These are phyloP conservation scores for Ormia ochracea DNA, from an alignment of 2,888 invertebrate genomes.

Conservation along the genomic window DNA sequence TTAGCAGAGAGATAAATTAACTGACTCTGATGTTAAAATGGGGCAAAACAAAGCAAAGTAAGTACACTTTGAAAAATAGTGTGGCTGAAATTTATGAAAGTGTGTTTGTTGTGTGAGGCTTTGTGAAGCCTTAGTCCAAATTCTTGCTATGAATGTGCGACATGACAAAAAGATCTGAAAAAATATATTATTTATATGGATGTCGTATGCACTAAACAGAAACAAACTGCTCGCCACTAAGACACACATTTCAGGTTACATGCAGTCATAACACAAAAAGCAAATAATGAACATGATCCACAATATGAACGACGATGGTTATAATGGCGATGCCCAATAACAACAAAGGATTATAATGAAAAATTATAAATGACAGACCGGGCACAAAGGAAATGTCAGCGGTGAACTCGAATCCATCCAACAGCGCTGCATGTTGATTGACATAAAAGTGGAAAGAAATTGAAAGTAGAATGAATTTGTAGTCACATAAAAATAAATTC, in stretches of 20 bases:
- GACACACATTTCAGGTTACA: slow-evolving; percentile 40
- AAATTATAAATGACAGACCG: slow-evolving; percentile 30
- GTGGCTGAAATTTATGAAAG: not conserved
- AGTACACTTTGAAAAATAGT: slow-evolving; percentile 20
- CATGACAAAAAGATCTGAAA: slow-evolving; percentile 5
- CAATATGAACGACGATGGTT: not conserved
- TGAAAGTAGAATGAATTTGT: slow-evolving; percentile 12
- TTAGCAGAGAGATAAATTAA: slow-evolving; percentile 19
- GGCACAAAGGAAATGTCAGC: slow-evolving; percentile 25
- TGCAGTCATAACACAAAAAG: slow-evolving; percentile 15
- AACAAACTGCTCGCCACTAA: not conserved
- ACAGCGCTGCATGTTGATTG: slow-evolving; percentile 8
- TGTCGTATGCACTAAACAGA: not conserved
- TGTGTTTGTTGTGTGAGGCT: not conserved
- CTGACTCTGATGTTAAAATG: slow-evolving; percentile 25
- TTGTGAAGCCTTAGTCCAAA: slow-evolving; percentile 26
- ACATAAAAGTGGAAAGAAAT: slow-evolving; percentile 35
- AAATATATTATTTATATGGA: not conserved
- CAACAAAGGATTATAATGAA: slow-evolving; percentile 36
- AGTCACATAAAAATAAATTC: too few relatives aligned
- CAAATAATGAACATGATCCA: slow-evolving; percentile 6
- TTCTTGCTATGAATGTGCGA: not conserved
- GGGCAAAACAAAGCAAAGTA: not conserved
- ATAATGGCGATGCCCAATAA: not conserved
- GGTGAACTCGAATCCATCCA: not conserved